These are phyloP conservation scores for Elysia chlorotica DNA, from an alignment of 1,140 invertebrate species.

Conservation along the genomic window DNA sequence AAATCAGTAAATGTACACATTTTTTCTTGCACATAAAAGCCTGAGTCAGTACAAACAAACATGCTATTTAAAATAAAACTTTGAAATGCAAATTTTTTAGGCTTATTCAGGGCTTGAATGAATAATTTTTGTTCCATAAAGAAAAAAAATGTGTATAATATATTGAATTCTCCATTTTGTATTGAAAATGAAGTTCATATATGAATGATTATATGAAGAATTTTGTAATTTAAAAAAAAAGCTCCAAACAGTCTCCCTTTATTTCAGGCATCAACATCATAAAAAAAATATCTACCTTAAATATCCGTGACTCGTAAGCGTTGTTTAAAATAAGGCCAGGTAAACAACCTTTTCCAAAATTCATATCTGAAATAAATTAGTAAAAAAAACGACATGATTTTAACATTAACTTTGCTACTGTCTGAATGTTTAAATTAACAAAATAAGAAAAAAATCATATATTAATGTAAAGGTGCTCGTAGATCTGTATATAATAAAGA, in stretches of 20 bases:
- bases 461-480: neutral
- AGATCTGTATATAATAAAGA: neutral
- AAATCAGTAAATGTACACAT: too few relatives aligned
- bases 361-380: slow-evolving; percentile 44
- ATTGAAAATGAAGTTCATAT: neutral
- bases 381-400: neutral
- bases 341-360: slow-evolving; percentile 53
- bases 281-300: slow-evolving; percentile 36
- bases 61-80: too few relatives aligned
- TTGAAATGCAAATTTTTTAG: too few relatives aligned
- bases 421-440: neutral
- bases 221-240: too few relatives aligned
- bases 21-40: too few relatives aligned
- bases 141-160: neutral
- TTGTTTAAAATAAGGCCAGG: slow-evolving; percentile 51
- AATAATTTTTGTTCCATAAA: neutral
- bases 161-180: neutral
- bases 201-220: too few relatives aligned
- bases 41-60: too few relatives aligned
- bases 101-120: too few relatives aligned
- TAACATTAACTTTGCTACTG: neutral
- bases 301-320: slow-evolving; percentile 51
- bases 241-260: neutral
- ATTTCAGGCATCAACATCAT: neutral
- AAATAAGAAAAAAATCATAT: neutral